These are phyloP conservation scores for Nycticorax nycticorax DNA, from an alignment of 2,113 vertebrate genomes.

Conservation along the genomic window DNA sequence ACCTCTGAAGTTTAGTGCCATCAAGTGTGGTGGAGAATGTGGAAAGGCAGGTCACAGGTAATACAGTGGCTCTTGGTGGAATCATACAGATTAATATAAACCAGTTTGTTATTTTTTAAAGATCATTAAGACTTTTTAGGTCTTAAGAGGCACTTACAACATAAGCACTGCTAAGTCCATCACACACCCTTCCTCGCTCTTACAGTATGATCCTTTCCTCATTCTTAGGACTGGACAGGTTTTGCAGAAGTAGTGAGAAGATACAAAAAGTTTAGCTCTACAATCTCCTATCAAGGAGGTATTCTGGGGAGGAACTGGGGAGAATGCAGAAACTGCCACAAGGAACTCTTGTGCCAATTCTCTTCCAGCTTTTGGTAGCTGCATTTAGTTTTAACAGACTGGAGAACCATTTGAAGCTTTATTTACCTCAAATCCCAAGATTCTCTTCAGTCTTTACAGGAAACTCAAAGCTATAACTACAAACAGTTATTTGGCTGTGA, in stretches of 20 bases:
- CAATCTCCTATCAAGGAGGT: accelerated
- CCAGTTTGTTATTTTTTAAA: not conserved
- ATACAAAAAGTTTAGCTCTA: not conserved
- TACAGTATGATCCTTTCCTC: not conserved
- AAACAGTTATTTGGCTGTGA: not conserved
- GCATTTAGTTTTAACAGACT: not conserved
- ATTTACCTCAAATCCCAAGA: not conserved
- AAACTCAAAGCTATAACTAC: not conserved
- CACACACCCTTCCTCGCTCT: accelerated
- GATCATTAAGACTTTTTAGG: not conserved
- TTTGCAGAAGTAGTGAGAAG: not conserved
- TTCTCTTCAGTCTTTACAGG: not conserved
- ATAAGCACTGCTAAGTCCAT: not conserved
- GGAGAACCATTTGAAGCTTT: not conserved
- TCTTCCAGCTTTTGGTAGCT: not conserved
- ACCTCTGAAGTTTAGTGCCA: not conserved
- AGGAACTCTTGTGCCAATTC: not conserved
- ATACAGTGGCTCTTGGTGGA: not conserved
- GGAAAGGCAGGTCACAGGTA: not conserved
- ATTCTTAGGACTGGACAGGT: not conserved
- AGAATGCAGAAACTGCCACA: not conserved
- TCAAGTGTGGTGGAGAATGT: not conserved
- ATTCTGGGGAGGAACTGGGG: not conserved
- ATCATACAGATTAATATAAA: not conserved
- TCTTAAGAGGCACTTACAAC: not conserved